phyloP scores from a whole-genome alignment of 92 coral and sea anemone genomes.

The Parazoanthus swiftii region DNA sequence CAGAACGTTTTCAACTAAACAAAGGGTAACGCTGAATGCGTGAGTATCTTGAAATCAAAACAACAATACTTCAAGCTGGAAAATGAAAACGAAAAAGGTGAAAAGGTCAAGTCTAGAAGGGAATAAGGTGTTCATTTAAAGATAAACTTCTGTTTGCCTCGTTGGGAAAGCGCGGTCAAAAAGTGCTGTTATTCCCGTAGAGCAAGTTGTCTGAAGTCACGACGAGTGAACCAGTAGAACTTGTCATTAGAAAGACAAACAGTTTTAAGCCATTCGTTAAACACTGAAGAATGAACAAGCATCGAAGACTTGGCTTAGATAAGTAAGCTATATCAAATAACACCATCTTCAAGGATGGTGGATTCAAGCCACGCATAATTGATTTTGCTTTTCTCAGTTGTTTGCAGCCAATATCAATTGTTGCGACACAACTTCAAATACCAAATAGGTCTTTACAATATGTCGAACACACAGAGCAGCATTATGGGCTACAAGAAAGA shows the following conservation, averaged over 20 bases:
- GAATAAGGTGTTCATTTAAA: conserved; percentile 23
- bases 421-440: not conserved
- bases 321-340: conserved; percentile 35
- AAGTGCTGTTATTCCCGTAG: conserved; percentile 19
- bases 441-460: not conserved
- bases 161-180: conserved; percentile 1
- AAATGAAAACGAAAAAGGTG: conserved; percentile 25
- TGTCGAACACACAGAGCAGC: conserved; percentile 13
- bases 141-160: conserved; percentile 42
- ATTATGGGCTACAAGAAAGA: not conserved
- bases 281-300: conserved; percentile 9
- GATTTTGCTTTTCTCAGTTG: conserved; percentile 6
- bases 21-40: conserved; percentile 30
- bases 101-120: conserved; percentile 36
- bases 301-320: conserved; percentile 12
- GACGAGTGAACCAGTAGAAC: conserved; percentile 3
- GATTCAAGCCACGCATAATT: conserved; percentile 18
- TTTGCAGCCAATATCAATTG: not conserved
- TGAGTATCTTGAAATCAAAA: conserved; percentile 1
- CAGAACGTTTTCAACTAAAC: not conserved
- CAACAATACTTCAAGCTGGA: conserved; percentile 27
- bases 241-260: not conserved
- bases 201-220: conserved; percentile 33
- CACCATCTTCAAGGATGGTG: conserved; percentile 11
- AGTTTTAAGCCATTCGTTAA: conserved; percentile 2